Evolutionary conservation across 2,113 vertebrate species (phyloP).

Genomic region (Dipodomys stephensi): DNA sequence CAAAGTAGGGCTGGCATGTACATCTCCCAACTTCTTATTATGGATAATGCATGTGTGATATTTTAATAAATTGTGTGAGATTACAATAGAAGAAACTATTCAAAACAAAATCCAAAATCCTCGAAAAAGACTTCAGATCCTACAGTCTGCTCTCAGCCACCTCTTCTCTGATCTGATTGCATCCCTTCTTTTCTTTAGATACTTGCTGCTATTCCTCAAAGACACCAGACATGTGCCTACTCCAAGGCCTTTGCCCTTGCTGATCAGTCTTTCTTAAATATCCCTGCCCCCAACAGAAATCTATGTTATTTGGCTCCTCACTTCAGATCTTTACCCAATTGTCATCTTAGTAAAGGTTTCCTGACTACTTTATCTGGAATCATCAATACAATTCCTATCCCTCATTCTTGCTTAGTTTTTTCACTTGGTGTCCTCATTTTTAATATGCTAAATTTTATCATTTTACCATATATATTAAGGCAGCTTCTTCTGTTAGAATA

Average conservation of each 20-base stretch:
- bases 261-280: neutral
- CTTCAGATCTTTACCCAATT: neutral
- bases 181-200: neutral
- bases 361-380: neutral
- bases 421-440: neutral
- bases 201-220: neutral
- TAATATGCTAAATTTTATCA: neutral
- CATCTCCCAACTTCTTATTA: no score
- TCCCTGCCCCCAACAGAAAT: neutral
- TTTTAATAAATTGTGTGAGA: no score
- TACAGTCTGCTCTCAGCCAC: no score
- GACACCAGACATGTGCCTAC: neutral
- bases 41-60: no score
- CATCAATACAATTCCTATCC: neutral
- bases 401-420: neutral
- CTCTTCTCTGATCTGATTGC: neutral
- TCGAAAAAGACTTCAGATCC: neutral
- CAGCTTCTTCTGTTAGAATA: neutral
- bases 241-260: neutral
- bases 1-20: no score
- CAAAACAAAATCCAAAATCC: neutral
- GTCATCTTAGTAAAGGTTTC: neutral
- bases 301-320: neutral
- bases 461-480: neutral
- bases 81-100: no score